These are phyloP conservation scores for Heliconius nattereri DNA, from an alignment of 1,140 invertebrate species.

Conservation along the genomic window DNA sequence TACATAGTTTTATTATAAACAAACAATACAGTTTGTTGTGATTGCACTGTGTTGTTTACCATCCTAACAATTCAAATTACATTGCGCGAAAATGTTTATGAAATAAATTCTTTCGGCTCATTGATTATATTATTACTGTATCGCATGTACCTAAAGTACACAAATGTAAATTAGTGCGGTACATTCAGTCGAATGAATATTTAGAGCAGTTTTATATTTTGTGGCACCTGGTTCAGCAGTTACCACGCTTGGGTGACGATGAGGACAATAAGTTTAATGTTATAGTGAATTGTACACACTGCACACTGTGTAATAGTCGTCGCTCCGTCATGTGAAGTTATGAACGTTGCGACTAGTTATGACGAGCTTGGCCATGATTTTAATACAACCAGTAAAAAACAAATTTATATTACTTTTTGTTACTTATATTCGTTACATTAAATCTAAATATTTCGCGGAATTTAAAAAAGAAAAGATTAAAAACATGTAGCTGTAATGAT, in stretches of 20 bases:
- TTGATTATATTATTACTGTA: constrained; percentile 15
- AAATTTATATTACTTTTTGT: constrained; percentile 11
- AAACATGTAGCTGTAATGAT: not conserved
- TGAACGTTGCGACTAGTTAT: constrained; percentile 44
- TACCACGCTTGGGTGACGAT: constrained; percentile 39
- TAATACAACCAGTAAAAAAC: constrained; percentile 55
- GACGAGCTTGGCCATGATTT: constrained; percentile 48
- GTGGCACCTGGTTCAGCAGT: constrained; percentile 26
- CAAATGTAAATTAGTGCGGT: constrained; percentile 4
- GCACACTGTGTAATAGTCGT: constrained; percentile 14
- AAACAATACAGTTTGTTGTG: constrained; percentile 36
- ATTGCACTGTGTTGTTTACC: constrained; percentile 39
- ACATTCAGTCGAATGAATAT: constrained; percentile 17
- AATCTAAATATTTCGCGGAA: not conserved
- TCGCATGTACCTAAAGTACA: not conserved
- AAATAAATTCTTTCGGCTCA: constrained; percentile 36
- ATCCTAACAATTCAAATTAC: constrained; percentile 43
- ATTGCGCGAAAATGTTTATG: constrained; percentile 50
- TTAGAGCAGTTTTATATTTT: constrained; percentile 24
- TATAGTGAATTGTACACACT: constrained; percentile 49
- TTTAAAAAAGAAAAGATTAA: not conserved
- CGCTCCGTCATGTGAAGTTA: constrained; percentile 27
- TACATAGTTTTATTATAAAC: constrained; percentile 35
- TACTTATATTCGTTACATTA: too few species aligned
- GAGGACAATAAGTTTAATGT: constrained; percentile 58